These are phyloP conservation scores for Abramis brama DNA, from an alignment of 2,113 vertebrate species.

Conservation along the genomic window DNA sequence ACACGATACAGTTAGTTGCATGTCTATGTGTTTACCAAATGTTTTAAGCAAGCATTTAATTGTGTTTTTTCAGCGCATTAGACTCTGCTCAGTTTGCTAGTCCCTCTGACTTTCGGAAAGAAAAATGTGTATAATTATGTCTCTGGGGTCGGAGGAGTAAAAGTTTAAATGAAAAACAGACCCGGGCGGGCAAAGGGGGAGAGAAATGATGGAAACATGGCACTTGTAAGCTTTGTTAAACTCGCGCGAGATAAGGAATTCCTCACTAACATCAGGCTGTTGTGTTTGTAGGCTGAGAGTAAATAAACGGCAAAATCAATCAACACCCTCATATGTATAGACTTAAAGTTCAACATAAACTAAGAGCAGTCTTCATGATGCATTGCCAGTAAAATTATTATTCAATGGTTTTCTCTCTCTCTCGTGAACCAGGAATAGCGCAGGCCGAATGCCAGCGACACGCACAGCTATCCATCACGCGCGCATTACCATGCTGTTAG, in stretches of 20 bases:
- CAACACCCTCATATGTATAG: not conserved
- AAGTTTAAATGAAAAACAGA: conserved; percentile 62
- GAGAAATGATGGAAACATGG: conserved; percentile 50
- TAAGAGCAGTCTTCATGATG: not conserved
- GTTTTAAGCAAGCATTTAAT: conserved; percentile 42
- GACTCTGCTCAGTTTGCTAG: conserved; percentile 43
- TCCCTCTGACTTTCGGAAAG: conserved; percentile 51
- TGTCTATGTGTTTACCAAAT: conserved; percentile 21
- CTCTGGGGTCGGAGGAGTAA: conserved; percentile 56
- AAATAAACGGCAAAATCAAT: not conserved
- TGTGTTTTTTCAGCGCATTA: conserved; percentile 21
- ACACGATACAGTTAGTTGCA: not conserved
- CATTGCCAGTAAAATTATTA: not conserved
- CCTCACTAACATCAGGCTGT: not conserved
- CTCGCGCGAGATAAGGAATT: conserved; percentile 39
- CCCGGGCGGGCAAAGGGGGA: conserved; percentile 20
- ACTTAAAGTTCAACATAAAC: conserved; percentile 20
- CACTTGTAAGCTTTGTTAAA: conserved; percentile 41
- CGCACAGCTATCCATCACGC: conserved; percentile 75
- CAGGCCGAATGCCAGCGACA: conserved; percentile 73
- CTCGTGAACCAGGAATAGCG: conserved; percentile 65
- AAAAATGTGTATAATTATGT: conserved; percentile 64
- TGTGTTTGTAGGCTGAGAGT: not conserved
- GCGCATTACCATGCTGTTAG: conserved; percentile 78
- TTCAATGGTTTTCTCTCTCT: not conserved